Evolutionary conservation across 2,113 vertebrate species (phyloP), one percentile per base, ranked within the genome.

Genomic region (Podarcis raffonei): DNA sequence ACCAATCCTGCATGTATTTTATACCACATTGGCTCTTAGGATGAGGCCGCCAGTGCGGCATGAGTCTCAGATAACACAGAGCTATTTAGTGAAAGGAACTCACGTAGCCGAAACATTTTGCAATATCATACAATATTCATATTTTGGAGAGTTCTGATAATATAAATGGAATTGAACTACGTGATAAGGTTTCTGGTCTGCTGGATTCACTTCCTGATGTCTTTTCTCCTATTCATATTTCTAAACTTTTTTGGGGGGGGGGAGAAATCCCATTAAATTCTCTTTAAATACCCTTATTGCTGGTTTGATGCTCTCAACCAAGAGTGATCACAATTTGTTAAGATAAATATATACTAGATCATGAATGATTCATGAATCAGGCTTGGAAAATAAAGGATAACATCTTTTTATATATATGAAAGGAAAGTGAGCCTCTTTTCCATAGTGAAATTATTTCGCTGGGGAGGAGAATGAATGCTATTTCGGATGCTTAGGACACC

Each of bases 321-420:
- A 91, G 85, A 95, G 82, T 91, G 89, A 90, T 87, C 88, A 83
- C 89, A 93, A 91, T 91, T 95, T 95, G 3, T 8, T 90, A 78
- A 89, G 87, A 89, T 90, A 85, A 92, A 94, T 93, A 93, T 93
- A 91, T 89, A 86, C 66, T 92, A 93, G 90, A 88, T 94, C 84
- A 92, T 94, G 93, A 96, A 96, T 95, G 93, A 95, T 96, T 95
- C 93, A 96, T 95, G 68, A 95, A 90, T 83, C 2, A 6, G 91
- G 83, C 92, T 94, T 89, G 85, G 90, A 92, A 95, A 94, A 95
- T 86, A 83, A 93, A 92, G 88, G 92, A 95, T 95, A 96, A 94
- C 92, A 90, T 93, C 94, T 93, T 93, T 93, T 84, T 95, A 53
- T 53, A 53, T 90, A 87, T 39, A 83, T 84, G 71, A 82, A 91